Percentiles rank a stretch among this genome's conserved stretches.
These are phyloP conservation scores for Rhyzopertha dominica DNA, from an alignment of 1,140 invertebrate species.

Conservation along the genomic window DNA sequence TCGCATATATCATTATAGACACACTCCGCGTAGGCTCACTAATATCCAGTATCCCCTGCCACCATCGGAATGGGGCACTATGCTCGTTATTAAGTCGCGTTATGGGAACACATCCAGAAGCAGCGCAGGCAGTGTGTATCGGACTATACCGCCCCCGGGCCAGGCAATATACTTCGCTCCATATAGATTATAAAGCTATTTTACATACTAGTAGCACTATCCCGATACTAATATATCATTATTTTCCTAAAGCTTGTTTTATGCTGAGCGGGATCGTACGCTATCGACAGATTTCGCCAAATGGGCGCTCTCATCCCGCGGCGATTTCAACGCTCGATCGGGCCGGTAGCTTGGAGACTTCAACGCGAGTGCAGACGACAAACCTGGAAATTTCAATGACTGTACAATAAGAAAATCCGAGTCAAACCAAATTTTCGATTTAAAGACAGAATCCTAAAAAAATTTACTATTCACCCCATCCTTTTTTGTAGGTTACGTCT, in stretches of 20 bases:
- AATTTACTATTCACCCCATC: no score
- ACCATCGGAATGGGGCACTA: slow-evolving; percentile 15
- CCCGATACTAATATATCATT: slow-evolving; percentile 39
- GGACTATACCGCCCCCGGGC: slow-evolving; percentile 18
- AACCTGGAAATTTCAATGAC: no score
- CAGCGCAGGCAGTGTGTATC: slow-evolving; percentile 12
- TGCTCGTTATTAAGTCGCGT: no score
- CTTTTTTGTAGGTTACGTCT: no score
- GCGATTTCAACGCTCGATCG: no score
- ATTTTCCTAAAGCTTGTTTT: slow-evolving; percentile 31
- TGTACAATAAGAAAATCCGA: no score
- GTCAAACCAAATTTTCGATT: no score
- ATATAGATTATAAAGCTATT: slow-evolving; percentile 42
- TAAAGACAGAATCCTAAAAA: no score
- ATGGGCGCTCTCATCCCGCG: no score
- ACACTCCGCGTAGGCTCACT: slow-evolving; percentile 34
- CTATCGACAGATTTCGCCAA: slow-evolving; percentile 9
- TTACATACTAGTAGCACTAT: slow-evolving; percentile 42
- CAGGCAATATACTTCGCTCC: slow-evolving; percentile 38
- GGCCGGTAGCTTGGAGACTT: no score
- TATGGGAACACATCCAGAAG: no score
- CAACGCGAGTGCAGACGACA: no score
- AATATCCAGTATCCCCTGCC: slow-evolving; percentile 23
- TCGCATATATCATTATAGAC: slow-evolving; percentile 37
- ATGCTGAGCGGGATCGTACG: slow-evolving; percentile 10